Percentiles rank a stretch among this genome's conserved stretches.
Evolutionary conservation across 2,797 vertebrate species (phyloP).

Genomic region (Acanthurus tractus): DNA sequence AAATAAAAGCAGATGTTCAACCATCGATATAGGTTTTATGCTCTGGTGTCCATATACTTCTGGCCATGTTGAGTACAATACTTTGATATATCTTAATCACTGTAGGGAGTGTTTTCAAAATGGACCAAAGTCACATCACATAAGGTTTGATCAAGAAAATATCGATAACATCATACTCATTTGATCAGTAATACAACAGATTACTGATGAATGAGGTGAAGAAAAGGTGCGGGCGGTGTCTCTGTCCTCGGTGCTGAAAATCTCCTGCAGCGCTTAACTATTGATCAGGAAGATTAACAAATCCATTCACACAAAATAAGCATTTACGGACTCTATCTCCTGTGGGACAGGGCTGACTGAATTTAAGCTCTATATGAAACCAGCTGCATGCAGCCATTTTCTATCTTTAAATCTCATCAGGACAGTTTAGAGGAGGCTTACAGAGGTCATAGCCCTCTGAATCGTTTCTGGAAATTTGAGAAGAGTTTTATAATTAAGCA

Average conservation of each 20-base stretch:
- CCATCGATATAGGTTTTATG: background rate
- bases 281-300: background rate
- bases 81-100: background rate
- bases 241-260: too few relatives aligned
- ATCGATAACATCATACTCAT: background rate
- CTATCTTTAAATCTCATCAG: background rate
- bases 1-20: background rate
- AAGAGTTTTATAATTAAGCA: background rate
- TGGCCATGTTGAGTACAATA: background rate
- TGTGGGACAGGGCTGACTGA: background rate
- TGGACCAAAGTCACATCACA: background rate
- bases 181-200: background rate
- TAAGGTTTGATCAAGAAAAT: background rate
- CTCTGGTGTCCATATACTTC: background rate
- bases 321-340: background rate
- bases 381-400: background rate
- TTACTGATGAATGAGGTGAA: background rate
- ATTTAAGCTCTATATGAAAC: background rate
- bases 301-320: background rate
- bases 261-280: constrained; percentile 33
- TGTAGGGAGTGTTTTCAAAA: background rate
- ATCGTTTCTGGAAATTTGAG: background rate
- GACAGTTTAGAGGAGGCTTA: background rate
- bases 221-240: constrained; percentile 13
- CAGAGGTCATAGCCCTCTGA: background rate